Conservation (phyloP, 2,113 vertebrate species). For the Anoura caudifer region DNA sequence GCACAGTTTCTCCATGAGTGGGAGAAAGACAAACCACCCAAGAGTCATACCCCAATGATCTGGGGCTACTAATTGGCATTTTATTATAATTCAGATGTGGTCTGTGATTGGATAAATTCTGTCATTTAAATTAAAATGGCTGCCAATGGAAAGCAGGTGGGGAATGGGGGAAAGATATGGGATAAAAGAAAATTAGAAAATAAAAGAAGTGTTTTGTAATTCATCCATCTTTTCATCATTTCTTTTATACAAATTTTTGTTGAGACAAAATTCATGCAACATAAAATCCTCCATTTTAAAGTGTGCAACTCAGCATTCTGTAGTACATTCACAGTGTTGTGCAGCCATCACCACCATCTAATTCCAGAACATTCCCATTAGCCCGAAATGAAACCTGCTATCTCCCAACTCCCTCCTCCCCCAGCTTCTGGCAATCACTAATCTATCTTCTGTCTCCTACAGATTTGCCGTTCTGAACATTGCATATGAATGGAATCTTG, state of each 20-base stretch:
- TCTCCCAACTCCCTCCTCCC: background rate
- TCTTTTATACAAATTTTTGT: background rate
- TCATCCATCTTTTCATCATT: background rate
- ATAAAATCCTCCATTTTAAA: background rate
- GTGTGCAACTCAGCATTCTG: background rate
- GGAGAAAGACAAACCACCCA: background rate
- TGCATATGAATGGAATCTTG: background rate
- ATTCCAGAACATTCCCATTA: background rate
- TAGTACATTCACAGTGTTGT: background rate
- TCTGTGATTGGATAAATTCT: background rate
- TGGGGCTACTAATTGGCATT: background rate
- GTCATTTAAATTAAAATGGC: background rate
- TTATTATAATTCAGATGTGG: background rate
- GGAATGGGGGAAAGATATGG: background rate
- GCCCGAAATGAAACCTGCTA: background rate
- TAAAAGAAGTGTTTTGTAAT: background rate
- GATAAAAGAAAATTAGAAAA: background rate
- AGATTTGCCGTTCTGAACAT: background rate
- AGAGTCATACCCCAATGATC: background rate
- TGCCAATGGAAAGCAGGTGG: background rate
- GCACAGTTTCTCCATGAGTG: background rate
- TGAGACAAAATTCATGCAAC: background rate
- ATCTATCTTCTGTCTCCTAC: background rate
- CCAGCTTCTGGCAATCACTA: background rate
- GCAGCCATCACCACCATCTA: background rate